Percentiles rank a stretch among this genome's conserved stretches.
Evolutionary conservation across 1,140 invertebrate genomes (phyloP).

Genomic region (Helicoverpa armigera): DNA sequence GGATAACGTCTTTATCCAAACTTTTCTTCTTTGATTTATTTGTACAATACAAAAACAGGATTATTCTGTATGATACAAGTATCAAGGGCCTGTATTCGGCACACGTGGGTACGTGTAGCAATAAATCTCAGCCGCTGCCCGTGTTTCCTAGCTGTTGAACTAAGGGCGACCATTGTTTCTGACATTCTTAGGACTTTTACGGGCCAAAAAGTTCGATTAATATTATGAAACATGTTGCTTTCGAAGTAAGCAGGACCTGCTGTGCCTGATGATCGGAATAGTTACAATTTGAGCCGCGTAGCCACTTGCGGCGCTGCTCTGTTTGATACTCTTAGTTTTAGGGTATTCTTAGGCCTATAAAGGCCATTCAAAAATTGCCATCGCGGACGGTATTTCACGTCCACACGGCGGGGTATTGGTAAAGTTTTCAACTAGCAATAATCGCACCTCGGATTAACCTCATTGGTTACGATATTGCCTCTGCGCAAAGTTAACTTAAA

Average conservation of each 20-base stretch:
- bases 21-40: conserved; percentile 1
- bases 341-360: conserved; percentile 3
- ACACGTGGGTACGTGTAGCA: conserved; percentile 34
- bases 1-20: not conserved
- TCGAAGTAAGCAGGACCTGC: too few species aligned
- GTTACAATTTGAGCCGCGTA: too few species aligned
- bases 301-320: too few species aligned
- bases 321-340: not conserved
- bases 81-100: conserved; percentile 25
- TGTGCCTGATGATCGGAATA: too few species aligned
- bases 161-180: not conserved
- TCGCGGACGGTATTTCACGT: conserved; percentile 94
- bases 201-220: too few species aligned
- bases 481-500: conserved; percentile 90
- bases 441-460: conserved; percentile 95
- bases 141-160: conserved; percentile 7
- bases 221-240: too few species aligned
- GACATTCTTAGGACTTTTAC: not conserved
- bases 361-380: conserved; percentile 24
- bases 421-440: conserved; percentile 97
- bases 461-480: conserved; percentile 95
- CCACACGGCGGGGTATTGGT: conserved; percentile 97
- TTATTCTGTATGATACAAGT: conserved; percentile 7
- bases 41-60: conserved; percentile 7
- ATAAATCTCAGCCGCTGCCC: conserved; percentile 40